Evolutionary conservation across 1,140 invertebrate species (phyloP), one percentile per base, ranked within the genome.

Genomic region (Halesus radiatus): DNA sequence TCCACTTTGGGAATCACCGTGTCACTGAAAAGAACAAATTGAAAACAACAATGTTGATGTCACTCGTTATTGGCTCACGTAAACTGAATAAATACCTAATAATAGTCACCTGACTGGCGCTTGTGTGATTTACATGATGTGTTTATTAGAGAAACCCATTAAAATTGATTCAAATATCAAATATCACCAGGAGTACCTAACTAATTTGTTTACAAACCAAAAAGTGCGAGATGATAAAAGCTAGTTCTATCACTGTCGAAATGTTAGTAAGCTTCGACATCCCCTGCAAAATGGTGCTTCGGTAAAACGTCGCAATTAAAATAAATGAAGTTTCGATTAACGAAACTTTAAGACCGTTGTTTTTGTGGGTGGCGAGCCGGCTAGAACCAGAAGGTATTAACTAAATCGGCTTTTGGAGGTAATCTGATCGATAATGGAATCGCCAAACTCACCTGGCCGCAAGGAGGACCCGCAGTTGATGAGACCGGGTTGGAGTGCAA

Each of bases 211-310:
- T 72, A 52, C 68, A 23, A 20, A 72, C 50, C 20, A 23, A 23
- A 53, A 72, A 53, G 10, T 52, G 15, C 68, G 68, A 72, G 45
- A 53, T 53, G 45, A 53, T 72, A 72, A 72, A 70, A 72, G 23
- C 45, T 20, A 52, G 22, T 72, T 13, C 23, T 54, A 0, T 20
- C 20, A 10, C 50, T 13, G 22, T 3, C 8, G 10, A 52, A 50
- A 22, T 53, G 20, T 72, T 23, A 72, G 50, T 72, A 22, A 53
- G 52, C 3, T 52, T 15, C 13, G 18, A 37, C 37, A n/a, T 29
- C 15, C 4, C n/a, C 37, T n/a, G 37, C 32, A 70, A 70, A 72
- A 72, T 72, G 68, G 68, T 72, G 13, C 68, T 53, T n/a, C 20
- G 68, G 16, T 53, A 52, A 66, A 72, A 68, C 16, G 10, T 45